phyloP scores from a whole-genome alignment of 1,140 invertebrate genomes.

The Saxidomus purpurata region DNA sequence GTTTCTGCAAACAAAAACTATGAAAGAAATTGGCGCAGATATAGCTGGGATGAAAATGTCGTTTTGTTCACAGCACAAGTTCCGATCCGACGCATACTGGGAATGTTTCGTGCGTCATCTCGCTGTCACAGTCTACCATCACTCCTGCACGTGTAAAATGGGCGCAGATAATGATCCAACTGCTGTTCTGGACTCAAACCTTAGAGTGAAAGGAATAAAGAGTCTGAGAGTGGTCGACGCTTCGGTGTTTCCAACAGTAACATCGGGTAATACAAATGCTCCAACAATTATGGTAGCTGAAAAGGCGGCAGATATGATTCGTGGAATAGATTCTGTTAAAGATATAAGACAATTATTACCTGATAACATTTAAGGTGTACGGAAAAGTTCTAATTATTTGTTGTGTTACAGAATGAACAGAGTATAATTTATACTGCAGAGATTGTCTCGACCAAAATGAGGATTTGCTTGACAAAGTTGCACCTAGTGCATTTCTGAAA shows the following conservation, averaged over 20 bases:
- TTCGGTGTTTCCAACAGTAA: conserved; percentile 27
- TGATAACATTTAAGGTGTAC: not conserved
- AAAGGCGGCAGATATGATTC: conserved; percentile 93
- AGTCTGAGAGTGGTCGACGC: conserved; percentile 42
- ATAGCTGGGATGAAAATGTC: conserved; percentile 37
- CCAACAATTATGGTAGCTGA: conserved; percentile 86
- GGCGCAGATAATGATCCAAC: not conserved
- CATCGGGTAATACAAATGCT: conserved; percentile 49
- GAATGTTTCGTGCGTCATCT: conserved; percentile 44
- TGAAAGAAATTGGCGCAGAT: conserved; percentile 31
- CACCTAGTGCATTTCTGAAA: too few species aligned
- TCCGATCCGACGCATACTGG: conserved; percentile 40
- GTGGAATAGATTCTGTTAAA: conserved; percentile 20
- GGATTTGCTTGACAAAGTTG: too few species aligned
- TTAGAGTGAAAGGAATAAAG: conserved; percentile 53
- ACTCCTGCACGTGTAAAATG: conserved; percentile 96
- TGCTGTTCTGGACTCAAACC: conserved; percentile 28
- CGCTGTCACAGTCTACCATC: conserved; percentile 86
- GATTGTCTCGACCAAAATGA: too few species aligned
- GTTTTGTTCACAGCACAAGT: conserved; percentile 41
- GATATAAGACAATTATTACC: conserved; percentile 18
- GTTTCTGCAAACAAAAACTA: conserved; percentile 41
- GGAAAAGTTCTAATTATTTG: too few species aligned
- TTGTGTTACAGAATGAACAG: too few species aligned
- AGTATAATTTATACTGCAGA: too few species aligned